phyloP scores from a whole-genome alignment of 2,113 vertebrate genomes.

The Myrmecophaga tridactyla region DNA sequence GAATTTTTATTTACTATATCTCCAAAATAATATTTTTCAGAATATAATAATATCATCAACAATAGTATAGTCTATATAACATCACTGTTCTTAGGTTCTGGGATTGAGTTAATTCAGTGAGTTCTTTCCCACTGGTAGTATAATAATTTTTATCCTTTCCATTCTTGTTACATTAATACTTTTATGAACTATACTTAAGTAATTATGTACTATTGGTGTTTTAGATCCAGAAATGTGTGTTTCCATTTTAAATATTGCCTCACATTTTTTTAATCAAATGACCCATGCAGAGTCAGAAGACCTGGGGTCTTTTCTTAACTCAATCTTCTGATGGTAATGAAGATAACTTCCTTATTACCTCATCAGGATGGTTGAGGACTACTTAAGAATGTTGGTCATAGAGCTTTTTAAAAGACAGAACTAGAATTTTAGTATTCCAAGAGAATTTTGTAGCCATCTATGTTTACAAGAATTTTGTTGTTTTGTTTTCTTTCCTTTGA shows the following conservation, averaged over 20 bases:
- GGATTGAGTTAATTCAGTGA: neutral
- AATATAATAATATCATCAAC: neutral
- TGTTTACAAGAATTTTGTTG: neutral
- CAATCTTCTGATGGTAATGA: neutral
- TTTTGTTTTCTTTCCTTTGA: slow-evolving; percentile 44
- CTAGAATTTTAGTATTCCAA: neutral
- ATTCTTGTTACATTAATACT: neutral
- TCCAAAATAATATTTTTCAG: slow-evolving; percentile 7
- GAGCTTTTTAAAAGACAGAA: slow-evolving; percentile 9
- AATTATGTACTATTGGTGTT: neutral
- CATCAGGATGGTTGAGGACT: neutral
- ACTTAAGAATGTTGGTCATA: neutral
- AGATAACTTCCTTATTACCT: neutral
- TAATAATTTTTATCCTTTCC: neutral
- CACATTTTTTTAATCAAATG: neutral
- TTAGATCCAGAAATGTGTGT: neutral
- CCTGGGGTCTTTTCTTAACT: neutral
- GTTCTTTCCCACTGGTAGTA: neutral
- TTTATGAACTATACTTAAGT: neutral
- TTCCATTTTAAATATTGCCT: slow-evolving; percentile 7
- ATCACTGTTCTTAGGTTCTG: neutral
- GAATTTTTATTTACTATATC: neutral
- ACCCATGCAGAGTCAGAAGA: neutral
- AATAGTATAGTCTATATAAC: neutral
- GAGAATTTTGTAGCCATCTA: neutral